Evolutionary conservation across 1,140 invertebrate species (phyloP).

Genomic region (Macrosteles quadrilineatus): DNA sequence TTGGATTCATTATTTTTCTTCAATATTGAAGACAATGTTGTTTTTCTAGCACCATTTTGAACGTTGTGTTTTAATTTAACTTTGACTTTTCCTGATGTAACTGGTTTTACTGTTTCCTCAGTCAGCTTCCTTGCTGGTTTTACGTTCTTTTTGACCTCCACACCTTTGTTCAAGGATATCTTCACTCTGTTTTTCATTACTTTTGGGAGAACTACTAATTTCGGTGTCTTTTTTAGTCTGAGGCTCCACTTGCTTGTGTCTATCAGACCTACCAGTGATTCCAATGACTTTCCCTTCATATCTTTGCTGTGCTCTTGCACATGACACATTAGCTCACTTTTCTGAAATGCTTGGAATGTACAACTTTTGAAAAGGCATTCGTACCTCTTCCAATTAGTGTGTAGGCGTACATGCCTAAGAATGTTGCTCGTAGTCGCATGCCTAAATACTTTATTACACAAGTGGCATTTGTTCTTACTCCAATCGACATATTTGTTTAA

Average conservation of each 20-base stretch:
- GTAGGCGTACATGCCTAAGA: constrained; percentile 6
- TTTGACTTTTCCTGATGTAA: background rate
- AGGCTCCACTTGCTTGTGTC: constrained; percentile 20
- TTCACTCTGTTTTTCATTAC: background rate
- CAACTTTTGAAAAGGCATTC: constrained; percentile 30
- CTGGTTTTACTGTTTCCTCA: background rate
- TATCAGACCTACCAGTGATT: constrained; percentile 19
- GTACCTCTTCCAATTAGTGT: constrained; percentile 26
- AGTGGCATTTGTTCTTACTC: background rate
- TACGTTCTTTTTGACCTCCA: background rate
- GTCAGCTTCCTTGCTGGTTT: background rate
- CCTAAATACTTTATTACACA: background rate
- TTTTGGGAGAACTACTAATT: background rate
- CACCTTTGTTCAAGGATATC: background rate
- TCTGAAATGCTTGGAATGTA: constrained; percentile 11
- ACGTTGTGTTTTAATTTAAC: background rate
- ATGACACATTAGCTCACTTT: constrained; percentile 1
- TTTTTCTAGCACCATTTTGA: background rate
- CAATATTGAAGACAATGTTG: background rate
- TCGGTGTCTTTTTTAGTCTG: background rate
- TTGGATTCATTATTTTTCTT: background rate
- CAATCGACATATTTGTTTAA: background rate
- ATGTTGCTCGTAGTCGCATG: background rate
- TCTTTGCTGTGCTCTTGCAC: background rate
- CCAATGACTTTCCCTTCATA: background rate